Conservation (phyloP, 2,888 invertebrate genomes). For the Spilarctia lutea region DNA sequence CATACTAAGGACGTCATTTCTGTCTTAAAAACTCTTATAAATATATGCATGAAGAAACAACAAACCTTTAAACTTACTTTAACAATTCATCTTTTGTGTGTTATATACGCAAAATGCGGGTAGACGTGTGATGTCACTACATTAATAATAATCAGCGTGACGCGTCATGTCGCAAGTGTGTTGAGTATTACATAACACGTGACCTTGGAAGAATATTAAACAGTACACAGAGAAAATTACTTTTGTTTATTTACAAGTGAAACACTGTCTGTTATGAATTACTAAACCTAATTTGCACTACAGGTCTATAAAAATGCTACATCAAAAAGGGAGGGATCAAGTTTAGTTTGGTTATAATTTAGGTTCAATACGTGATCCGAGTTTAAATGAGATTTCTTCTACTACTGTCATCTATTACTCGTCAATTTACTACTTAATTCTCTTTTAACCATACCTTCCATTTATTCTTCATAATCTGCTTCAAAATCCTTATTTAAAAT, state of each 20-base stretch:
- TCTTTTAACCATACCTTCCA: no score
- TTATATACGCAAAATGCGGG: conserved; percentile 19
- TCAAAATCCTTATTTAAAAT: no score
- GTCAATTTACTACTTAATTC: not conserved
- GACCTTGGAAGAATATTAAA: conserved; percentile 33
- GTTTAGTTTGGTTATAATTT: not conserved
- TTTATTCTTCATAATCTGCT: no score
- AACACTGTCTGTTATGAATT: not conserved
- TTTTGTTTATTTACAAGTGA: not conserved
- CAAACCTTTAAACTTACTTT: conserved; percentile 5
- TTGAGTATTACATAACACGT: conserved; percentile 42
- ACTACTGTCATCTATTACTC: not conserved
- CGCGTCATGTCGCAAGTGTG: conserved; percentile 35
- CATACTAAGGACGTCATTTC: not conserved
- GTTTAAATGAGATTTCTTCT: not conserved
- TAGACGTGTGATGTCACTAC: conserved; percentile 43
- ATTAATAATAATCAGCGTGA: conserved; percentile 54
- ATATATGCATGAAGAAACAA: conserved; percentile 4
- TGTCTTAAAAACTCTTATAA: not conserved
- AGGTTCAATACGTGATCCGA: not conserved
- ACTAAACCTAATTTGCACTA: not conserved
- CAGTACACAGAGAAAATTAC: not conserved
- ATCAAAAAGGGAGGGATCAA: not conserved
- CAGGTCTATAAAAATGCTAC: not conserved
- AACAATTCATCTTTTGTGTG: conserved; percentile 18